Evolutionary conservation across 2,888 invertebrate species (phyloP).

Genomic region (Xestia c-nigrum): DNA sequence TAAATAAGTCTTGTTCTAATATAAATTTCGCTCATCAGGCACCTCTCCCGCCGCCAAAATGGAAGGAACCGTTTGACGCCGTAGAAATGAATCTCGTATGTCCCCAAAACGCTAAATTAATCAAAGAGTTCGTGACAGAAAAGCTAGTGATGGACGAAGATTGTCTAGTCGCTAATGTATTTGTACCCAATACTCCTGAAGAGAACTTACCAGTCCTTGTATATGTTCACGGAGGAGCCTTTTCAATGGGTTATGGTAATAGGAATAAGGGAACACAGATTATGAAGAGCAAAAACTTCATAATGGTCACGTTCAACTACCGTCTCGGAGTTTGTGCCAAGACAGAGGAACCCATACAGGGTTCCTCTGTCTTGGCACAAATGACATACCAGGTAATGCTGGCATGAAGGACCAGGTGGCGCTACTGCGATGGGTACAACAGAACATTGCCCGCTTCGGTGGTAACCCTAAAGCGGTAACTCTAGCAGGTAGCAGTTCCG

Average conservation of each 20-base stretch:
- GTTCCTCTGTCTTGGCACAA: constrained; percentile 75
- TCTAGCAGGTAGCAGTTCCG: constrained; percentile 75
- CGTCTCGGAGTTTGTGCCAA: constrained; percentile 71
- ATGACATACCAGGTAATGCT: constrained; percentile 76
- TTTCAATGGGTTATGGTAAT: constrained; percentile 67
- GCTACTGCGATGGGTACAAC: constrained; percentile 76
- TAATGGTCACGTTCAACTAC: constrained; percentile 74
- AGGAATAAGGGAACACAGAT: constrained; percentile 54
- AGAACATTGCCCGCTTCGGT: constrained; percentile 75
- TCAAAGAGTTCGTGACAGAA: not conserved
- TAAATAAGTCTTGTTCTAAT: too few species aligned
- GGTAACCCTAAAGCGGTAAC: constrained; percentile 79
- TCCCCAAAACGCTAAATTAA: constrained; percentile 60
- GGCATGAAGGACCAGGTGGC: constrained; percentile 79
- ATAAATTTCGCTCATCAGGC: constrained; percentile 65
- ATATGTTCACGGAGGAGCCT: constrained; percentile 74
- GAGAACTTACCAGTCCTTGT: constrained; percentile 71
- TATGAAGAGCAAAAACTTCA: constrained; percentile 67
- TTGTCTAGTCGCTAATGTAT: constrained; percentile 81
- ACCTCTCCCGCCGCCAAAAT: constrained; percentile 71
- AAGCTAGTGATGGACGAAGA: constrained; percentile 71
- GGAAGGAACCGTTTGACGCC: constrained; percentile 70
- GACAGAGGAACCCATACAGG: too few species aligned
- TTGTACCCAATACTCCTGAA: constrained; percentile 75
- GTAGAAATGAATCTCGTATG: constrained; percentile 70